Evolutionary conservation across 2,888 invertebrate species (phyloP).

Genomic region (Hartigia nigra): DNA sequence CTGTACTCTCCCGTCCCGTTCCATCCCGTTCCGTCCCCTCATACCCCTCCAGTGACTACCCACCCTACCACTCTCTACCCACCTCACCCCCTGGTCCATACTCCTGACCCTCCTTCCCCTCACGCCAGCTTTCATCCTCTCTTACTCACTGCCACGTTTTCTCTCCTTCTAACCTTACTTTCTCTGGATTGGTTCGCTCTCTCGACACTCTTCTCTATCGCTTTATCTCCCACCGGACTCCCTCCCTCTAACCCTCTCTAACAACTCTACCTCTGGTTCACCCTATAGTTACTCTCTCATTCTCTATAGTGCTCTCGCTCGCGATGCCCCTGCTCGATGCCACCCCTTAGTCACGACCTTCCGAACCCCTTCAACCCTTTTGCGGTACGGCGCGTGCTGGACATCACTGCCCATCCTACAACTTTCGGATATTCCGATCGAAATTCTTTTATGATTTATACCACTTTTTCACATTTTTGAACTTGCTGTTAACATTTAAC

Average conservation of each 20-base stretch:
- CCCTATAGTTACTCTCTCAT: not conserved
- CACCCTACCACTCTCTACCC: constrained; percentile 12
- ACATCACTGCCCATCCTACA: constrained; percentile 31
- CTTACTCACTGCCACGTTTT: constrained; percentile 34
- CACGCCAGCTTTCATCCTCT: constrained; percentile 18
- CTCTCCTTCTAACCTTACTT: constrained; percentile 33
- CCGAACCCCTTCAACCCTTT: constrained; percentile 41
- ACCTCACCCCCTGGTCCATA: constrained; percentile 11
- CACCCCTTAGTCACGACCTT: not conserved
- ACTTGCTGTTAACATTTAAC: constrained; percentile 13
- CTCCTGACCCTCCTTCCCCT: constrained; percentile 10
- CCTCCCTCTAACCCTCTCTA: constrained; percentile 20
- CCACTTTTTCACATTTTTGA: not conserved
- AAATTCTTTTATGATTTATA: constrained; percentile 5
- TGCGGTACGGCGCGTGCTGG: constrained; percentile 45
- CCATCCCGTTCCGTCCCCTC: constrained; percentile 42
- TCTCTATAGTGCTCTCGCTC: not conserved
- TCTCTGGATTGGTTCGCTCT: constrained; percentile 23
- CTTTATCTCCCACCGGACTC: constrained; percentile 48
- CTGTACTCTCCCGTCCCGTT: constrained; percentile 39
- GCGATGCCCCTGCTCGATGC: not conserved
- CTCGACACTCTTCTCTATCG: constrained; percentile 43
- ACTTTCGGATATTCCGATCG: constrained; percentile 7
- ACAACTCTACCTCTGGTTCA: constrained; percentile 17
- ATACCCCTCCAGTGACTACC: constrained; percentile 2